Evolutionary conservation across 2,113 vertebrate species (phyloP).

Genomic region (Muntiacus reevesi): DNA sequence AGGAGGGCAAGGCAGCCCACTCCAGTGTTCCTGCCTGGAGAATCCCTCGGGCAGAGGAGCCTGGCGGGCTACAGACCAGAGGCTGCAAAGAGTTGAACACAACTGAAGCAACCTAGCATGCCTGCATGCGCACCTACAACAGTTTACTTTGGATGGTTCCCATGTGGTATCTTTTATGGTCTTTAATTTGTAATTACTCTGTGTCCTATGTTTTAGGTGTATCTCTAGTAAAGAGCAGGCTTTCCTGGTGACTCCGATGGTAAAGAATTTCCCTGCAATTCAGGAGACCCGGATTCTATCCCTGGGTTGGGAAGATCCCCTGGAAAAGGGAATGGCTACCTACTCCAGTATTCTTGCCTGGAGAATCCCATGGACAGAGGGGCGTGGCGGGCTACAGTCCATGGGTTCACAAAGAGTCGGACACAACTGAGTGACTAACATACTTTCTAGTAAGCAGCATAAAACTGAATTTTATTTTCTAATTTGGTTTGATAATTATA

Average conservation of each 20-base stretch:
- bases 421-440: not conserved
- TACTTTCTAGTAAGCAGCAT: not conserved
- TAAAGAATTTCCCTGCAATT: not conserved
- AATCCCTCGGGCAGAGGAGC: not conserved
- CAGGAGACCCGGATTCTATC: not conserved
- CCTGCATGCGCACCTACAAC: accelerated
- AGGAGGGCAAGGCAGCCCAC: not conserved
- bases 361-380: not conserved
- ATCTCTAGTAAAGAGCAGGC: not conserved
- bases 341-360: not conserved
- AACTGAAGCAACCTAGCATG: not conserved
- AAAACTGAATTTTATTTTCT: not conserved
- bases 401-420: not conserved
- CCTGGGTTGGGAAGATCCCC: not conserved
- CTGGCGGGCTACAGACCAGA: not conserved
- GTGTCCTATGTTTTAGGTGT: not conserved
- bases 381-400: not conserved
- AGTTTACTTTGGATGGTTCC: not conserved
- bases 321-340: not conserved
- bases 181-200: not conserved
- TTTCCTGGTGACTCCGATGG: not conserved
- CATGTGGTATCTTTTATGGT: not conserved
- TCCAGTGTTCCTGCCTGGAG: not conserved
- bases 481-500: not conserved
- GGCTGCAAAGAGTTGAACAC: not conserved